Evolutionary conservation across 2,113 vertebrate genomes (phyloP).

Genomic region (Eulemur rufifrons): DNA sequence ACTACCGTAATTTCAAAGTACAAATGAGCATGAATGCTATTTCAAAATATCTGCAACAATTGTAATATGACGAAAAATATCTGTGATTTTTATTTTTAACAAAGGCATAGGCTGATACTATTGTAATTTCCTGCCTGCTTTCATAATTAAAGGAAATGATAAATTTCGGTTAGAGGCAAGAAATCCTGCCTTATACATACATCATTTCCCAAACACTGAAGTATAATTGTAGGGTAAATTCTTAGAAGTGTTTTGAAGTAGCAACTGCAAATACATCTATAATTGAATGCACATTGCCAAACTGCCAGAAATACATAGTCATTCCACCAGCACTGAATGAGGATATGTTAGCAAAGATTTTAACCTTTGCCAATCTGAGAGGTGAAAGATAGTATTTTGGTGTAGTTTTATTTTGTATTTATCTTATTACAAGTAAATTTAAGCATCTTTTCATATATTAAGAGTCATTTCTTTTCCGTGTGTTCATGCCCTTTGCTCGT

Average conservation of each 20-base stretch:
- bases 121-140: not conserved
- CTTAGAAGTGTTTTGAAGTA: conserved; percentile 27
- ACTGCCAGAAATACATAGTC: not conserved
- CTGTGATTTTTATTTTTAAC: conserved; percentile 5
- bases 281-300: not conserved
- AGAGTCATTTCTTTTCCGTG: not conserved
- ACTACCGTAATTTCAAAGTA: not conserved
- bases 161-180: not conserved
- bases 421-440: not conserved
- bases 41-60: not conserved
- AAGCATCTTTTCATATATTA: not conserved
- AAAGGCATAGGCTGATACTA: not conserved
- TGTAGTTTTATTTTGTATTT: not conserved
- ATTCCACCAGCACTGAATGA: not conserved
- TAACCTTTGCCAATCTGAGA: not conserved
- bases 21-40: not conserved
- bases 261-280: not conserved
- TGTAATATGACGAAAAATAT: not conserved
- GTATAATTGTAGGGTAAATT: not conserved
- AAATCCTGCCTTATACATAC: not conserved
- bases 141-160: conserved; percentile 20
- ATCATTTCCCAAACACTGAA: not conserved
- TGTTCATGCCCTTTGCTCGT: not conserved
- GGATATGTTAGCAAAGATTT: not conserved
- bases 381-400: not conserved